Base-by-base conservation (phyloP, 2,888 invertebrate species). In the Geotrupes spiniger region DNA sequence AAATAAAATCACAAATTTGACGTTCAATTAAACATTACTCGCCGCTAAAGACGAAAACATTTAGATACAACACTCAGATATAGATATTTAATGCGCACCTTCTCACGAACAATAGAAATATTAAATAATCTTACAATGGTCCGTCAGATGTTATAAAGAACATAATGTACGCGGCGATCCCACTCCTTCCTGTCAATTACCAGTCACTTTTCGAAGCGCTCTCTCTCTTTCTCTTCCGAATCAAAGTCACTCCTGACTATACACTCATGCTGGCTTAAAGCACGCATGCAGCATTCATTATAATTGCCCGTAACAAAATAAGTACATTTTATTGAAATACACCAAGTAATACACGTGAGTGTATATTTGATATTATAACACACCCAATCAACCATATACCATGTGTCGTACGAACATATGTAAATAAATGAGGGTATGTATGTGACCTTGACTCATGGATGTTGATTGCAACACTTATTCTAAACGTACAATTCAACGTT, bases 61-160 rank as follows among this genome's bases (percentile, higher is more conserved):
- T 15, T 12, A 33, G n/a, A 33, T 33, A 10, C 33, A 33, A 33
- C 33, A 33, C 8, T 12, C 14, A 10, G 9, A 12, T 9, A 15
- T 10, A 33, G 33, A 33, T 15, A 33, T 27, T 36, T 33, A 41
- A 12, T 25, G 16, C 25, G 21, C 26, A 29, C 46, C 46, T 46
- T 4, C 38, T 16, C 40, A 36, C 36, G 38, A 51, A 56, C 53
- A 56, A 56, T 54, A 48, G 53, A 53, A 49, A 54, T 49, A 53
- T 56, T 56, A 50, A 56, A 52, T 54, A 54, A 56, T 46, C 42
- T 52, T 48, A 56, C 53, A 56, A 56, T 56, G 17, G 52, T 36
- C 43, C 52, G 53, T 52, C 56, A 54, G 50, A 47, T 50, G 48
- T 52, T 49, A 47, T 41, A 50, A 48, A 52, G 51, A 53, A 51